Percentiles rank a stretch among this genome's conserved stretches.
These are phyloP conservation scores for Pristiophorus japonicus DNA, from an alignment of 2,113 vertebrate species.

Conservation along the genomic window DNA sequence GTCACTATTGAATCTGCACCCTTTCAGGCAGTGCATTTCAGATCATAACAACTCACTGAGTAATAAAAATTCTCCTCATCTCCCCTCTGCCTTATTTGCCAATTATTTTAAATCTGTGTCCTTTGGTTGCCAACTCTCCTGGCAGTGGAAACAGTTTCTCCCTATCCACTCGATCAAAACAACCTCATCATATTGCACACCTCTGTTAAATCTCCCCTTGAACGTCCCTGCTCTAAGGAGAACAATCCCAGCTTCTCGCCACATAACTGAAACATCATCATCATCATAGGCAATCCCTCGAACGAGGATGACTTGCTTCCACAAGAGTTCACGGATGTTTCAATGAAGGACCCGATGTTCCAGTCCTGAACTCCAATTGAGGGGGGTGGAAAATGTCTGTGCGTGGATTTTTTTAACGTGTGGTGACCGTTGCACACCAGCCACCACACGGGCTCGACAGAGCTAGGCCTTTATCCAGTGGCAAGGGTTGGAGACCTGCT, in stretches of 20 bases:
- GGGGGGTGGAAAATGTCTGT: no score
- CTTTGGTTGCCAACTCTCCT: background rate
- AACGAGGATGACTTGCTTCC: no score
- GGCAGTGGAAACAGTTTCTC: background rate
- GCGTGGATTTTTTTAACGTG: no score
- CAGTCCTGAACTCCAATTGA: no score
- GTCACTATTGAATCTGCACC: background rate
- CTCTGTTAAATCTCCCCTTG: background rate
- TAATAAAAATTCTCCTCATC: background rate
- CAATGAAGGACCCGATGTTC: no score
- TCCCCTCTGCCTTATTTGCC: background rate
- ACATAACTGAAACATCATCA: background rate
- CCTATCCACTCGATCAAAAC: background rate
- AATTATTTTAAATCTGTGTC: background rate
- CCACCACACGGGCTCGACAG: no score
- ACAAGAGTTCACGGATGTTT: no score
- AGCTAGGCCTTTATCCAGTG: no score
- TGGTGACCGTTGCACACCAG: no score
- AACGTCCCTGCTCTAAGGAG: background rate
- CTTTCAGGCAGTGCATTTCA: background rate
- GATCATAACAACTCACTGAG: background rate
- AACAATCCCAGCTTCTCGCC: background rate
- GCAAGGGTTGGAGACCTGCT: no score
- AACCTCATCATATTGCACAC: background rate
- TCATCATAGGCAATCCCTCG: no score